Base-by-base conservation (phyloP, 1,140 invertebrate genomes). In the Rhyzopertha dominica region DNA sequence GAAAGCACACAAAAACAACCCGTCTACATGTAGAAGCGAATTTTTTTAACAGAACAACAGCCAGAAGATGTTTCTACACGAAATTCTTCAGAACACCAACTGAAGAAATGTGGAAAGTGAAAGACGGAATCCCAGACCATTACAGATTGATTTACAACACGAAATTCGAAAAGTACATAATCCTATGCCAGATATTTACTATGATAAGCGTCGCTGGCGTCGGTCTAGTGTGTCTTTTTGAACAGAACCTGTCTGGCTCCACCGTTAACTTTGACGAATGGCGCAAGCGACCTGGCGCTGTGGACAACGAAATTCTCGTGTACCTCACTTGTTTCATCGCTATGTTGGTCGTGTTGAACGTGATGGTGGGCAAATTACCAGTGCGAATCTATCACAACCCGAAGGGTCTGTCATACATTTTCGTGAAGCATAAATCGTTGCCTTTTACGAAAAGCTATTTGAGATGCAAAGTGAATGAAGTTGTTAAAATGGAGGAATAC, bases 371-470 rank as follows among this genome's bases (percentile, higher is more conserved):
- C 8, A 43, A 34, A 26, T 36, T 49, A 42, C 56, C 56, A 7
- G n/a, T 53, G 2, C 31, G 56, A 13, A 58, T 58, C 7, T 58
- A 58, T 32, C 24, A 29, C 29, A 47, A 42, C 16, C 17, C 39
- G 9, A 16, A 35, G n/a, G 29, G 16, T 8, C 12, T 36, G 4
- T 43, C 47, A 25, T 58, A 49, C 25, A 49, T 58, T n/a, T 10
- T 18, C 0, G 37, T 58, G 13, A 16, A 24, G 22, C 16, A 40
- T n/a, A 10, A 41, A 22, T 19, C 20, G 2, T n/a, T 53, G 3
- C 53, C 53, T n/a, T 22, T 16, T 1, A 32, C n/a, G 14, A 41
- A n/a, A n/a, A n/a, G n/a, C n/a, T n/a, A n/a, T n/a, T n/a, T 8
- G 5, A 39, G 34, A 8, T 28, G 39, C 12, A 34, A 34, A 26